These are phyloP conservation scores for Crocodylus rhombifer DNA, from an alignment of 2,797 vertebrate genomes.

Conservation along the genomic window DNA sequence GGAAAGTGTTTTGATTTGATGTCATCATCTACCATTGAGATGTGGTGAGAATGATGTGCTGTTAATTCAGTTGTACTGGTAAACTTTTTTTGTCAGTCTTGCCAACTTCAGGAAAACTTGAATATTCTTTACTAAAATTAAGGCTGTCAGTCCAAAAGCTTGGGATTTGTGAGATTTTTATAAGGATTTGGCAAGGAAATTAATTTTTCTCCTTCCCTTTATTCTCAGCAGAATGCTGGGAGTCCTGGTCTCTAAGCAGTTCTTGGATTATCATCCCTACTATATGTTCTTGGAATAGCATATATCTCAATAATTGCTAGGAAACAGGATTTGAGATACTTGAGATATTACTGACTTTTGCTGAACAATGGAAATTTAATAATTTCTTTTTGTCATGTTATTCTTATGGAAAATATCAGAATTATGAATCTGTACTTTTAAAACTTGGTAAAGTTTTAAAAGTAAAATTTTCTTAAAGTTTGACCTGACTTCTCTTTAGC, in stretches of 20 bases:
- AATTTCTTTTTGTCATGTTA: not conserved
- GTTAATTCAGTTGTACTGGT: not conserved
- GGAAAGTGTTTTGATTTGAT: fast-evolving
- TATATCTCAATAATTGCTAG: not conserved
- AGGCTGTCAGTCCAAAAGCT: no score
- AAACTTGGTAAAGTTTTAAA: not conserved
- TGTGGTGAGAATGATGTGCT: not conserved
- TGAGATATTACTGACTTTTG: not conserved
- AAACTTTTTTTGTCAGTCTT: not conserved
- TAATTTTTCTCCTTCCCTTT: not conserved
- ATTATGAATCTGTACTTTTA: not conserved
- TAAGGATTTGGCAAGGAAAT: not conserved
- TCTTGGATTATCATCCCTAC: not conserved
- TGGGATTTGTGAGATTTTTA: not conserved
- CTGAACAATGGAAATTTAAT: not conserved
- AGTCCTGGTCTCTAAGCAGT: not conserved
- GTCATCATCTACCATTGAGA: fast-evolving
- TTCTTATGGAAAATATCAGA: not conserved
- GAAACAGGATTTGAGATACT: not conserved
- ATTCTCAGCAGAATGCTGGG: not conserved
- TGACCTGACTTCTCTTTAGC: not conserved
- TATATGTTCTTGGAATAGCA: not conserved
- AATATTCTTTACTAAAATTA: no score
- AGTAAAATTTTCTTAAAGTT: not conserved
- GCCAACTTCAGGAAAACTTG: not conserved